phyloP scores from a whole-genome alignment of 2,113 vertebrate genomes.

The Nerophis ophidion region DNA sequence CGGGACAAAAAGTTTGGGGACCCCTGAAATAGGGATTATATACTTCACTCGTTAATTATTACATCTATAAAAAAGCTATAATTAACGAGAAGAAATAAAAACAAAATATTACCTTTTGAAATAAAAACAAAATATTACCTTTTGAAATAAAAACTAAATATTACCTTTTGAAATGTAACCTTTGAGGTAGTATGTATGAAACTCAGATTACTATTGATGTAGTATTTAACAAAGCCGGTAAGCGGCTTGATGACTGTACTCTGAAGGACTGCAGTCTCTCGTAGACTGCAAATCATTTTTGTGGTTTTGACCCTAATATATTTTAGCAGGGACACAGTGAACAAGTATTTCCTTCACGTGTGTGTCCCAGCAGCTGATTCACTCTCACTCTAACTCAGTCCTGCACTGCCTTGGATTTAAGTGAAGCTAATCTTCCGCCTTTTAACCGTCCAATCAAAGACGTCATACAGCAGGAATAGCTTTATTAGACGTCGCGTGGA shows the following conservation, averaged over 20 bases:
- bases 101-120: no score
- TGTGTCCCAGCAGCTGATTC: constrained; percentile 5
- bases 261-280: neutral
- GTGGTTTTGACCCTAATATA: constrained; percentile 36
- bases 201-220: neutral
- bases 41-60: no score
- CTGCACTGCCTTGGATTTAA: constrained; percentile 19
- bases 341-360: constrained; percentile 24
- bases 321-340: neutral
- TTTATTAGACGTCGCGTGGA: constrained; percentile 30
- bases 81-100: no score
- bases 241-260: neutral
- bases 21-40: no score
- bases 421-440: constrained; percentile 63
- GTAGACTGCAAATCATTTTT: constrained; percentile 5
- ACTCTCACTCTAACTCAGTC: constrained; percentile 22
- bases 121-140: no score
- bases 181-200: no score
- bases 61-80: no score
- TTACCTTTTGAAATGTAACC: no score
- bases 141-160: no score
- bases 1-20: no score
- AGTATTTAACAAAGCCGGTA: constrained; percentile 2
- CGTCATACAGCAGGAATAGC: constrained; percentile 46
- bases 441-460: constrained; percentile 67